Evolutionary conservation across 2,113 vertebrate species (phyloP), one percentile per base, ranked within the genome.

Genomic region (Pterocles orientalis): DNA sequence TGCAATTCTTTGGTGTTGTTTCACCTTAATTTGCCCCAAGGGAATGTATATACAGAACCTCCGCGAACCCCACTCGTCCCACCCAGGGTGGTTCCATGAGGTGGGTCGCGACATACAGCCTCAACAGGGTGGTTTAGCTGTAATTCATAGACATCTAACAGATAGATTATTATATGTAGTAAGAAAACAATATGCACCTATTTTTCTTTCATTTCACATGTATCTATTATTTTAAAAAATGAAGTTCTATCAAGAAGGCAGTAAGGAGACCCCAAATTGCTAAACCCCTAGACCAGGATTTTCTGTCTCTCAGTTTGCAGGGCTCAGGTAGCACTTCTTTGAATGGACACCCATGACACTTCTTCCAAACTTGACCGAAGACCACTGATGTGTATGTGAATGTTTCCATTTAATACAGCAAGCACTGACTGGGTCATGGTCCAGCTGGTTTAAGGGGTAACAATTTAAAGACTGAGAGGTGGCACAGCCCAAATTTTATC

Each of bases 271-370:
- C 6, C 14, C 39, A 65, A 68, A 91, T 31, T n/a, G 18, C 9
- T 21, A 70, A 61, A 9, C 10, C 25, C 12, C 8, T 41, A 34
- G 26, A 26, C 17, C 0, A 3, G 24, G 33, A 77, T 26, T 89
- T 71, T 54, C 23, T 48, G 31, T 33, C 28, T 94, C 7, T 69
- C 56, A 13, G 20, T 76, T 60, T 76, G 29, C 47, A 66, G 33
- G 10, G 24, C 43, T 62, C 72, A 51, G 24, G 12, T 12, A 68
- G 2, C 3, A 10, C 73, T 73, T 65, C 5, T 65, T 56, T 77
- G 45, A 13, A 26, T 24, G 34, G 5, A n/a, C 29, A 65, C 12
- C 7, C 4, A 15, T 12, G 12, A 4, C 1, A 1, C 5, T 15
- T 18, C 48, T 69, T 76, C 71, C 5, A 5, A 75, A 50, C 6